These are phyloP conservation scores for Phyllostomus hastatus DNA, from an alignment of 2,113 vertebrate genomes.

Conservation along the genomic window DNA sequence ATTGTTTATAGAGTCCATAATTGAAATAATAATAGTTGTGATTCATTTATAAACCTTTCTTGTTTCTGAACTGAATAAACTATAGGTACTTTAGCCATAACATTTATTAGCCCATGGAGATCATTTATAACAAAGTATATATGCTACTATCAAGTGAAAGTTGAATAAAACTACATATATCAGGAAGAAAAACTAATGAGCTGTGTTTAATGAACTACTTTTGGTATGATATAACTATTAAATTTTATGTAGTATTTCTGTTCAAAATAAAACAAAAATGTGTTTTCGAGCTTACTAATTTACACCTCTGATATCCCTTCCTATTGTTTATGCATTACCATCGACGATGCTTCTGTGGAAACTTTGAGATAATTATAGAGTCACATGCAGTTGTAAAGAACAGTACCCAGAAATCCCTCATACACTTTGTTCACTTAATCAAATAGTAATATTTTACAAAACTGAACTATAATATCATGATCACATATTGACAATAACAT, in stretches of 20 bases:
- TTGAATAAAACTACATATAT: not conserved
- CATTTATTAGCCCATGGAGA: not conserved
- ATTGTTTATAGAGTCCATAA: slow-evolving; percentile 49
- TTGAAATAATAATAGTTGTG: not conserved
- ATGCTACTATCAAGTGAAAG: not conserved
- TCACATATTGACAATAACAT: not conserved
- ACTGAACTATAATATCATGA: not conserved
- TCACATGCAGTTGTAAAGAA: not conserved
- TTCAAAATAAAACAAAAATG: not conserved
- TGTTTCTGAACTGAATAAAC: slow-evolving; percentile 16
- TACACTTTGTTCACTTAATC: not conserved
- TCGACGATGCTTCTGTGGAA: not conserved
- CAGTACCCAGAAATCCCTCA: not conserved
- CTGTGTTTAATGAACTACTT: not conserved
- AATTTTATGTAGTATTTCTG: not conserved
- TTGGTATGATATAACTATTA: not conserved
- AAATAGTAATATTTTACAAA: not conserved
- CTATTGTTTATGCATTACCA: not conserved
- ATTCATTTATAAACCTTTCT: slow-evolving; percentile 30
- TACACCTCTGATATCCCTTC: not conserved
- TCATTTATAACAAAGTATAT: not conserved
- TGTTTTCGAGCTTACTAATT: not conserved
- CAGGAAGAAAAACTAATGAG: not conserved
- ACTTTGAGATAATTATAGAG: not conserved
- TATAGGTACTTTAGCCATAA: not conserved